Evolutionary conservation across 1,140 invertebrate species (phyloP), one percentile per base, ranked within the genome.

Genomic region (Hylyphantes graminicola): DNA sequence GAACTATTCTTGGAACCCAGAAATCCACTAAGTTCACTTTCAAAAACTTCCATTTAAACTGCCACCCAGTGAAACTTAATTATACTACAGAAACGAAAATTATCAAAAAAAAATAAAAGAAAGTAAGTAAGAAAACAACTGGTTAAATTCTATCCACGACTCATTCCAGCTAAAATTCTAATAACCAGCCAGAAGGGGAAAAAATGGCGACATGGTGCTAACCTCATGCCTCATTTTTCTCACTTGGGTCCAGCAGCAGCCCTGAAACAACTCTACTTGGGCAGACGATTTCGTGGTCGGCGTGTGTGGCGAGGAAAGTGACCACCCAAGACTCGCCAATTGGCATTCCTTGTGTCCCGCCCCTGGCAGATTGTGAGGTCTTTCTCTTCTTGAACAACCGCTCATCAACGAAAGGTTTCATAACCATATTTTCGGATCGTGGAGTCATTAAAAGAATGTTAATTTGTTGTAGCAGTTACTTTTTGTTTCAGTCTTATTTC

Each of bases 281-380:
- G 57, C 70, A 73, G 53, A 73, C 70, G 70, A 73, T 73, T 55
- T 73, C 74, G 74, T 63, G 74, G 21, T n/a, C 35, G 74, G 57
- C 35, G 57, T 63, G 74, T 76, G 73, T n/a, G 73, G 64, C 35
- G 35, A 35, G 35, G 35, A 35, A 35, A 35, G 51, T 59, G 74
- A 15, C 74, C 74, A 76, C 74, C 74, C 74, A 61, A 19, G 17
- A 59, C 59, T 48, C 55, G 70, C 70, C 70, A 73, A 73, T 73
- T 73, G 59, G 74, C 74, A 76, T 76, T 76, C 74, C 74, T 48
- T 13, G 15, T 55, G 74, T 48, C 74, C 74, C 74, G 74, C 74
- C 74, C 74, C 57, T 61, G 70, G 50, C 74, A 48, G 2, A 63
- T 51, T 76, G 74, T 76, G 74, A 12, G 73, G 74, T 76, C 74